A percentile compares a stretch with the other conserved stretches of the same genome.
Conservation (phyloP, 2,888 invertebrate genomes). For the Drosophila tripunctata region DNA sequence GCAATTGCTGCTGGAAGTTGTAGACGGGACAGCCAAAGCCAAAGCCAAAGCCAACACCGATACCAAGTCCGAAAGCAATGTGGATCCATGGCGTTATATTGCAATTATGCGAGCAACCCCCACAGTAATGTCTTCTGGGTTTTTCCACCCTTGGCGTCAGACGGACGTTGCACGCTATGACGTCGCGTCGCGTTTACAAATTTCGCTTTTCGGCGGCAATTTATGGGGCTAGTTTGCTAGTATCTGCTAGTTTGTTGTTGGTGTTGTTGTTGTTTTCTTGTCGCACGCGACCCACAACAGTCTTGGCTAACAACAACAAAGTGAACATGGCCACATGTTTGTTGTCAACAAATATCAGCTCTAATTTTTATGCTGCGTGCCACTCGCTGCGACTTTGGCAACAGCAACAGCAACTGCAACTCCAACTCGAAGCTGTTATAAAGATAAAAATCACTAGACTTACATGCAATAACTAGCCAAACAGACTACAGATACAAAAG, state of each 20-base stretch:
- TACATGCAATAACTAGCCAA: slow-evolving; percentile 38
- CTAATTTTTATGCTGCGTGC: slow-evolving; percentile 70
- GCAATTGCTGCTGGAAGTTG: slow-evolving; percentile 58
- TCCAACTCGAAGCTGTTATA: slow-evolving; percentile 11
- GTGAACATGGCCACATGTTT: slow-evolving; percentile 65
- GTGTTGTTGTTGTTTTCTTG: slow-evolving; percentile 34
- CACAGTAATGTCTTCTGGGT: slow-evolving; percentile 15
- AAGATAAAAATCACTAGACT: slow-evolving; percentile 58
- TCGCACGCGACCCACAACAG: slow-evolving; percentile 41
- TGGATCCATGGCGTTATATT: slow-evolving; percentile 64
- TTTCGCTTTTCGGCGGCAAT: slow-evolving; percentile 55
- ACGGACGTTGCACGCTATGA: slow-evolving; percentile 58
- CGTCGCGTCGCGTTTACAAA: slow-evolving; percentile 46
- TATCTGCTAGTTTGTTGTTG: slow-evolving; percentile 29
- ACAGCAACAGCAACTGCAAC: slow-evolving; percentile 54
- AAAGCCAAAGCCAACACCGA: slow-evolving; percentile 5
- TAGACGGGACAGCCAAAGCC: slow-evolving; percentile 24
- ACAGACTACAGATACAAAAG: slow-evolving; percentile 51
- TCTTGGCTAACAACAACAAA: slow-evolving; percentile 7
- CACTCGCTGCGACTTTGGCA: slow-evolving; percentile 23
- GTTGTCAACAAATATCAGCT: slow-evolving; percentile 74
- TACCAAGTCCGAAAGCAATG: slow-evolving; percentile 27
- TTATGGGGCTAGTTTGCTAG: slow-evolving; percentile 33
- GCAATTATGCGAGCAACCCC: slow-evolving; percentile 72
- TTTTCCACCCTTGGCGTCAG: slow-evolving; percentile 56